These are phyloP conservation scores for Dicaeum eximium DNA, from an alignment of 2,113 vertebrate genomes.

Conservation along the genomic window DNA sequence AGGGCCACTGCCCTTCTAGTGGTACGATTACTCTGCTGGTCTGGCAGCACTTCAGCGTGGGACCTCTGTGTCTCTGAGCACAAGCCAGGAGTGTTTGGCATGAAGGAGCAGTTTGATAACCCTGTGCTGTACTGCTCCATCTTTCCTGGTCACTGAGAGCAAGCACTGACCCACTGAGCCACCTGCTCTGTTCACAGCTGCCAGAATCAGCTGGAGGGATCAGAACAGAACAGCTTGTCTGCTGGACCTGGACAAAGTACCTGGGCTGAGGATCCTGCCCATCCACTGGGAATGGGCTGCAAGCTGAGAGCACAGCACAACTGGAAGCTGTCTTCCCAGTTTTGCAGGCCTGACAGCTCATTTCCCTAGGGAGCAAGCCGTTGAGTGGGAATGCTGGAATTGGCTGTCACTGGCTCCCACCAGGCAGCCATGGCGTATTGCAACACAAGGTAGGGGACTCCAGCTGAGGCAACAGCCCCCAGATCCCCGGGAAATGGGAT, in stretches of 20 bases:
- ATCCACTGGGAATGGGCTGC: background rate
- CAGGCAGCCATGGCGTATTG: background rate
- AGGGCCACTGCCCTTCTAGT: background rate
- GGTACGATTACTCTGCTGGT: background rate
- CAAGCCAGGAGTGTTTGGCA: background rate
- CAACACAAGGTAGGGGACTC: background rate
- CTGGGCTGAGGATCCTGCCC: background rate
- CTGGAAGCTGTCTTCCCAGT: background rate
- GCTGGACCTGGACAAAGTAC: background rate
- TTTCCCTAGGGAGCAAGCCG: background rate
- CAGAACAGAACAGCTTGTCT: background rate
- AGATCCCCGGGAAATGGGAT: background rate
- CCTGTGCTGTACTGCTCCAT: background rate
- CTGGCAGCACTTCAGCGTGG: background rate
- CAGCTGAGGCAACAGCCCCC: background rate
- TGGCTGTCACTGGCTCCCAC: background rate
- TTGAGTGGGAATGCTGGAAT: background rate
- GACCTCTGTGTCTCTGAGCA: background rate
- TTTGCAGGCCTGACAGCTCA: background rate
- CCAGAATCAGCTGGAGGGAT: background rate
- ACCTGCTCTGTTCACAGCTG: background rate
- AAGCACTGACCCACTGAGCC: background rate
- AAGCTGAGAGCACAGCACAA: background rate
- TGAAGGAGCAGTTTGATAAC: background rate
- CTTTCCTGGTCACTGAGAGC: background rate